Evolutionary conservation across 2,113 vertebrate species (phyloP).

Genomic region (Petroica traversi): DNA sequence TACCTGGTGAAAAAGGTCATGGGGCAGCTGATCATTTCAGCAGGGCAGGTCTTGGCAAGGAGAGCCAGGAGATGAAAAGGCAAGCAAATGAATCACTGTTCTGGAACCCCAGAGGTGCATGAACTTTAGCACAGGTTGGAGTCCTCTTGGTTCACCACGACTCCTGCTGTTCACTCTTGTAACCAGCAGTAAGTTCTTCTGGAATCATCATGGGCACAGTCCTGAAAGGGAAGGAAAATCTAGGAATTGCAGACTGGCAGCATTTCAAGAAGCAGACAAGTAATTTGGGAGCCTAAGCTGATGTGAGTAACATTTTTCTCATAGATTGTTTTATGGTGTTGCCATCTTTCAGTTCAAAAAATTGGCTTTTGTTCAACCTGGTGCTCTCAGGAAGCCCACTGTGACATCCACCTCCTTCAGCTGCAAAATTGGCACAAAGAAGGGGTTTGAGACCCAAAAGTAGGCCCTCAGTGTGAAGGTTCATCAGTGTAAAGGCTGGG

Average conservation of each 20-base stretch:
- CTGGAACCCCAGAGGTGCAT: neutral
- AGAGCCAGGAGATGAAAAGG: neutral
- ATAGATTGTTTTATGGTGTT: neutral
- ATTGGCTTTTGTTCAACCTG: neutral
- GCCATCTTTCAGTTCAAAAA: neutral
- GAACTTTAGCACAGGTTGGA: neutral
- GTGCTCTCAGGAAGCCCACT: neutral
- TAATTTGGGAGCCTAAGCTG: neutral
- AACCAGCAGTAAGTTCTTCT: neutral
- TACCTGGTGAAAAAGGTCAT: neutral
- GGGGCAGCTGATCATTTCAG: neutral
- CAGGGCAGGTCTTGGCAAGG: neutral
- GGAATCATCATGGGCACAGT: rapidly evolving
- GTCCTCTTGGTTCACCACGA: rapidly evolving
- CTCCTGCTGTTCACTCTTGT: neutral
- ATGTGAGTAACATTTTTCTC: neutral
- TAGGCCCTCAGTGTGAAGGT: neutral
- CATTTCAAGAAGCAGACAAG: neutral
- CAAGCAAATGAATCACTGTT: neutral
- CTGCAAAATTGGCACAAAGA: neutral
- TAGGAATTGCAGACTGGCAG: neutral
- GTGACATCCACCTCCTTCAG: neutral
- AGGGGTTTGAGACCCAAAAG: neutral
- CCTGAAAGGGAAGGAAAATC: neutral
- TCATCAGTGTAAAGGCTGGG: neutral